A percentile compares a stretch with the other conserved stretches of the same genome.
Evolutionary conservation across 1,140 invertebrate genomes (phyloP).

Genomic region (Pseudomyrmex gracilis): DNA sequence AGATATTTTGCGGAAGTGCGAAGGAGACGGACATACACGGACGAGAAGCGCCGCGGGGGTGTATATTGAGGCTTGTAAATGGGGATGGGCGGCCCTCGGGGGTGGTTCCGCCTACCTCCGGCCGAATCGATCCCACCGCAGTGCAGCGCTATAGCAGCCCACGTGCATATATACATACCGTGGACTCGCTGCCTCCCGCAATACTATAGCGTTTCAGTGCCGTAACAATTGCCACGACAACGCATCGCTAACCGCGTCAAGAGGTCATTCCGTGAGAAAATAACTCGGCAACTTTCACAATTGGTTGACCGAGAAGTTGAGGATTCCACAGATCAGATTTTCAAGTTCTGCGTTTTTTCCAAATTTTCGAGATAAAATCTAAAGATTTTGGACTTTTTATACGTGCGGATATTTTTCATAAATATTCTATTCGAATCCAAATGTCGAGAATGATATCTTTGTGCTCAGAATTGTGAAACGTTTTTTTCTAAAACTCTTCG

Average conservation of each 20-base stretch:
- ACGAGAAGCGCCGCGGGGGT: slow-evolving; percentile 72
- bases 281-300: no score
- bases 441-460: background rate
- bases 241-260: slow-evolving; percentile 13
- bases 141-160: slow-evolving; percentile 80
- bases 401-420: no score
- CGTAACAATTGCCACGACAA: slow-evolving; percentile 62
- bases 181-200: slow-evolving; percentile 68
- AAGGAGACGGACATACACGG: slow-evolving; percentile 69
- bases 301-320: no score
- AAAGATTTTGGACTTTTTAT: no score
- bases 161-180: slow-evolving; percentile 83
- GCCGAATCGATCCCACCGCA: slow-evolving; percentile 84
- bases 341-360: no score
- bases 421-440: no score
- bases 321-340: no score
- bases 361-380: no score
- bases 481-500: background rate
- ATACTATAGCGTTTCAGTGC: slow-evolving; percentile 59
- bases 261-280: background rate
- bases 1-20: slow-evolving; percentile 39
- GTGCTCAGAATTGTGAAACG: background rate
- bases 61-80: slow-evolving; percentile 84
- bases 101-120: slow-evolving; percentile 73
- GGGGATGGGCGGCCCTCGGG: slow-evolving; percentile 63